Evolutionary conservation across 2,797 vertebrate genomes (phyloP), one percentile per base, ranked within the genome.

Genomic region (Lithobates sylvaticus): DNA sequence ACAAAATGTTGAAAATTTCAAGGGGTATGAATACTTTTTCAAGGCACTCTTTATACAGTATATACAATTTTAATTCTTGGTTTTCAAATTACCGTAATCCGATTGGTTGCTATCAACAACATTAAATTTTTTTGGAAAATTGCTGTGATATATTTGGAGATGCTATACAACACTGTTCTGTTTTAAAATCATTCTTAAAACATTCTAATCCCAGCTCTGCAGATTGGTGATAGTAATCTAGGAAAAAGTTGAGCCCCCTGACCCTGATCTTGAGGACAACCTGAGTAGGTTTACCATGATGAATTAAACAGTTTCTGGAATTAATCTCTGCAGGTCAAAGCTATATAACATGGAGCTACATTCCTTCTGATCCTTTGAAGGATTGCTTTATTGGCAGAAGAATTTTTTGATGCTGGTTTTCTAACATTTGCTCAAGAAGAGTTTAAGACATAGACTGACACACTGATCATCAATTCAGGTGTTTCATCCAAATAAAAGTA

Each of bases 281-380:
- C 72, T 44, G 23, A 69, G 58, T 12, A 72, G n/a, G 32, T 84
- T 78, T 65, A n/a, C 29, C 76, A 26, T 65, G 50, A 84, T 47
- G 68, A 65, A 85, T 78, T 78, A 78, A 78, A 67, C 54, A 23
- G 68, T 6, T 47, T 76, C 50, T 78, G 47, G 72, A 85, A 85
- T 78, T 76, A 78, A 74, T 79, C 58, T 72, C 42, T 32, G 50
- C 61, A 54, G 76, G 84, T 79, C 76, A 42, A 61, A 80, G 58
- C 50, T 54, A 47, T 54, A 85, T 74, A 67, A 68, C 29, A 32
- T n/a, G 36, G 58, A 29, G 50, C 36, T 58, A 16, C 15, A 34
- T 44, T 32, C 27, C 44, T 71, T 50, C 61, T 68, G 21, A 80
- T 79, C 69, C 39, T 79, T 50, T 73, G 42, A 65, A 34, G 76